phyloP scores from a whole-genome alignment of 2,113 vertebrate species.

The Chionis minor region DNA sequence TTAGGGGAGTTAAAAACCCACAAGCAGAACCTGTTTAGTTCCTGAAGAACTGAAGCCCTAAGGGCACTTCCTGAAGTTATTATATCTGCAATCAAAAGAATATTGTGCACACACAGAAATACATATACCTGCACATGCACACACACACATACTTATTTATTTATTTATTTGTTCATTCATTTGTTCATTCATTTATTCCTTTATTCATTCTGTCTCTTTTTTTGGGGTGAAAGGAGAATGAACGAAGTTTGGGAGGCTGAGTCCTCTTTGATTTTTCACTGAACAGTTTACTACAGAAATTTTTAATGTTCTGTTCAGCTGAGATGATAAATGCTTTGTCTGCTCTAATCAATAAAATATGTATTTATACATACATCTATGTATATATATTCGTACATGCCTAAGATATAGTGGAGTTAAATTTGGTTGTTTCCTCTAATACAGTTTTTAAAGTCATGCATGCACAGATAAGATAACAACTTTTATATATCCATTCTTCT shows the following conservation, averaged over 20 bases:
- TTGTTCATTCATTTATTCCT: neutral
- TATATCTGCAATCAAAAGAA: neutral
- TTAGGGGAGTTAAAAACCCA: neutral
- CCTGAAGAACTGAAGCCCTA: neutral
- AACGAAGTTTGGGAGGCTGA: neutral
- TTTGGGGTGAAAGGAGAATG: accelerated
- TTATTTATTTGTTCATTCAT: accelerated
- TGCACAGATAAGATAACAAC: neutral
- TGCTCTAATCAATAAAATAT: neutral
- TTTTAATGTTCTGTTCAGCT: neutral
- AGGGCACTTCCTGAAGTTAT: neutral
- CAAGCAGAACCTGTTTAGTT: neutral
- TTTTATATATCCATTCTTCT: neutral
- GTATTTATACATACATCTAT: neutral
- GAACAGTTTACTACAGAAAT: neutral
- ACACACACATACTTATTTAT: neutral
- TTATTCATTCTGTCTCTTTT: neutral
- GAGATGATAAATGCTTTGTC: neutral
- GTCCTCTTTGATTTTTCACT: neutral
- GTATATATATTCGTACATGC: neutral
- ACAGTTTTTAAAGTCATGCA: neutral
- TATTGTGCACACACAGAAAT: neutral
- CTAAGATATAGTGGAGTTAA: neutral
- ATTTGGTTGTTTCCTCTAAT: neutral
- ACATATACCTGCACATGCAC: neutral